Conservation (phyloP, 1,140 invertebrate genomes). For the Caenorhabditis remanei region DNA sequence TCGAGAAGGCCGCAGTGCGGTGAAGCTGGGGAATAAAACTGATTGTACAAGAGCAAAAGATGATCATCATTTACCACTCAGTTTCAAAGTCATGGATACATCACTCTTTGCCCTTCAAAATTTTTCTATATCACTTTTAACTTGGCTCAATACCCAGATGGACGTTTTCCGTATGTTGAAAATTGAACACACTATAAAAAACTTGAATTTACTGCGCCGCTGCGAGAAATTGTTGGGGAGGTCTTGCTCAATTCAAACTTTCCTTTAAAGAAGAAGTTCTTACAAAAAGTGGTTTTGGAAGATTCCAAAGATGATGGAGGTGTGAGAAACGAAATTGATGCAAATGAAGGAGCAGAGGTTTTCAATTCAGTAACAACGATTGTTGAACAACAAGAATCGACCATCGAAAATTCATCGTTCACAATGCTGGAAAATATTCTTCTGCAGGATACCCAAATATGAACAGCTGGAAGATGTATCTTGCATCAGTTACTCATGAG, state of each 20-base stretch:
- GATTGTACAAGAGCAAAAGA: constrained; percentile 69
- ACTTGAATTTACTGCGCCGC: constrained; percentile 23
- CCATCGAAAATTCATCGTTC: background rate
- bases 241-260: constrained; percentile 15
- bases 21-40: constrained; percentile 67
- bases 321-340: background rate
- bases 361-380: background rate
- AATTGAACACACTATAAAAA: background rate
- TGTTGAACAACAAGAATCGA: background rate
- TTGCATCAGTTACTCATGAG: constrained; percentile 76
- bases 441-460: constrained; percentile 47
- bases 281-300: too few relatives aligned
- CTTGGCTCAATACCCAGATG: constrained; percentile 43
- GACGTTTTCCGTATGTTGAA: constrained; percentile 43
- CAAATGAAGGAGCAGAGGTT: background rate
- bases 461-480: constrained; percentile 68
- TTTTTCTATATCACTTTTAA: constrained; percentile 41
- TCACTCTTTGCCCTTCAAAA: constrained; percentile 30
- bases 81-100: constrained; percentile 48
- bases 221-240: constrained; percentile 46
- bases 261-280: background rate
- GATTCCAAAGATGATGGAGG: too few relatives aligned
- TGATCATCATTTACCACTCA: constrained; percentile 7
- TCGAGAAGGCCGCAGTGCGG: constrained; percentile 73
- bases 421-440: constrained; percentile 31